Conservation (phyloP, 2,113 vertebrate species). For the Zosterops japonicus region DNA sequence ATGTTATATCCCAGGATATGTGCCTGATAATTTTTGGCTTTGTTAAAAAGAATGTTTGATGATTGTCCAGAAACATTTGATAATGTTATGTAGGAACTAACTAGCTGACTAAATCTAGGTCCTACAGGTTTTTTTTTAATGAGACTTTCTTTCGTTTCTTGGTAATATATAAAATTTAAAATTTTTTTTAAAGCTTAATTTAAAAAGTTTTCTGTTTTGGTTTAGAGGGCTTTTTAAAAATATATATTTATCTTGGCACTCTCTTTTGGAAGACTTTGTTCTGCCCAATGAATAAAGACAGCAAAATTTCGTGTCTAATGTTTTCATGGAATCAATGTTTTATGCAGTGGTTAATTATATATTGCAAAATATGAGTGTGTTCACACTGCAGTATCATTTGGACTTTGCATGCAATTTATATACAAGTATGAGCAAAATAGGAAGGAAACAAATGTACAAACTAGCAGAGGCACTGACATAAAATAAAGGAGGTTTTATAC, state of each 20-base stretch:
- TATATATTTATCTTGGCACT: not conserved
- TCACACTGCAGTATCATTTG: not conserved
- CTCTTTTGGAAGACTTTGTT: not conserved
- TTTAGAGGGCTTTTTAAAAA: not conserved
- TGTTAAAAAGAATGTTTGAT: not conserved
- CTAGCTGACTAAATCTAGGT: fast-evolving
- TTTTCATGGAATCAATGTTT: not conserved
- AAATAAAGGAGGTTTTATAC: not conserved
- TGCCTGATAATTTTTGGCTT: not conserved
- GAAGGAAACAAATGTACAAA: not conserved
- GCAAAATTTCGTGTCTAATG: not conserved
- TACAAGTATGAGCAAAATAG: not conserved
- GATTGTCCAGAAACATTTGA: not conserved
- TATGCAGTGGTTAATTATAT: not conserved
- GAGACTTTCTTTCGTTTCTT: not conserved
- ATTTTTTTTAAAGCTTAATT: not conserved
- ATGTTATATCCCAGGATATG: not conserved
- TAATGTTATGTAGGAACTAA: not conserved
- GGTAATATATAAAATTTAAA: not conserved
- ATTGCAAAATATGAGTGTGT: not conserved
- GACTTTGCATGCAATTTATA: not conserved
- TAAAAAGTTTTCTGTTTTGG: fast-evolving
- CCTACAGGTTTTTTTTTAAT: not conserved
- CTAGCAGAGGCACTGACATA: not conserved
- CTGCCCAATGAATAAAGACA: not conserved